phyloP scores from a whole-genome alignment of 2,888 invertebrate genomes.

The Mechanitis messenoides region DNA sequence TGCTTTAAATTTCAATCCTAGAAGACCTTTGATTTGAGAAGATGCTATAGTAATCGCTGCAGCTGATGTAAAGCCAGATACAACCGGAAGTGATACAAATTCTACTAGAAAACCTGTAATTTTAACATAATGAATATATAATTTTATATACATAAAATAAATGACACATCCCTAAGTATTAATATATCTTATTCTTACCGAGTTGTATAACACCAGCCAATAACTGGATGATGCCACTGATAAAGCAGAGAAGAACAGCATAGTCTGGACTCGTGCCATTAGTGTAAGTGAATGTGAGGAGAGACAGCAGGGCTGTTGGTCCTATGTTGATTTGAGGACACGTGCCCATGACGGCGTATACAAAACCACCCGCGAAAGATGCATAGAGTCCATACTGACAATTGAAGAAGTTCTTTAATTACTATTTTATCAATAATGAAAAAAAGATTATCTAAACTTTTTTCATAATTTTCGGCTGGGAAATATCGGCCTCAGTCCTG shows the following conservation, averaged over 20 bases:
- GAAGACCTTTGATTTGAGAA: slow-evolving; percentile 82
- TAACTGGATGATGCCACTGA: slow-evolving; percentile 80
- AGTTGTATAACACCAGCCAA: slow-evolving; percentile 79
- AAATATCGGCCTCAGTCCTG: too few relatives aligned
- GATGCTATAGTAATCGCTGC: slow-evolving; percentile 85
- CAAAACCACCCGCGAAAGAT: slow-evolving; percentile 85
- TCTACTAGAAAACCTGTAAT: slow-evolving; percentile 83
- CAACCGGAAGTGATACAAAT: slow-evolving; percentile 84
- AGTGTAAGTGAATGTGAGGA: slow-evolving; percentile 82
- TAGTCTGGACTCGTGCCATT: slow-evolving; percentile 76
- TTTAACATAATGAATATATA: slow-evolving; percentile 14
- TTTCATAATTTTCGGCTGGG: too few relatives aligned
- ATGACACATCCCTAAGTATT: background rate
- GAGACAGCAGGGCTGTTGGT: slow-evolving; percentile 86
- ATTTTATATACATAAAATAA: background rate
- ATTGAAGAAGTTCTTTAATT: slow-evolving; percentile 9
- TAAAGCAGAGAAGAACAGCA: slow-evolving; percentile 80
- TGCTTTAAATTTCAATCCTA: slow-evolving; percentile 78
- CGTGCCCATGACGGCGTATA: slow-evolving; percentile 87
- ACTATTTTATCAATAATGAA: background rate
- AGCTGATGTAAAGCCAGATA: slow-evolving; percentile 85
- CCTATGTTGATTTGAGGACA: slow-evolving; percentile 79
- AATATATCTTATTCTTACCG: slow-evolving; percentile 59
- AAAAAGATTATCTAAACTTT: too few relatives aligned
- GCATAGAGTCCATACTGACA: slow-evolving; percentile 89